Conservation (phyloP, 2,888 invertebrate species). For the Himalopsyche tibetana region DNA sequence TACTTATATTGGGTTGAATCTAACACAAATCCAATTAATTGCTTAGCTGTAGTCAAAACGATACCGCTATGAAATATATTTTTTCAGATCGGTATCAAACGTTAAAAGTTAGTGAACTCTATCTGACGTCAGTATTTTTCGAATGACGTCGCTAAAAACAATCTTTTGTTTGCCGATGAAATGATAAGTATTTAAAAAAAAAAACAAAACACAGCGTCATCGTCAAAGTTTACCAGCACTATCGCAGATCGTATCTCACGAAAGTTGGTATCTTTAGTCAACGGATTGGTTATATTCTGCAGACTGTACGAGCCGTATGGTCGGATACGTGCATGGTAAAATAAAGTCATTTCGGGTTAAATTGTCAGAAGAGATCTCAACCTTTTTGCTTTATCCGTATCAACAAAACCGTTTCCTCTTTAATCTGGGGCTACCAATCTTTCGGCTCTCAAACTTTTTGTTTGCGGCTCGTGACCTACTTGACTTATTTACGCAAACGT, state of each 20-base stretch:
- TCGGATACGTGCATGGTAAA: constrained; percentile 24
- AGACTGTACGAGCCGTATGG: not conserved
- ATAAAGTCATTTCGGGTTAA: constrained; percentile 20
- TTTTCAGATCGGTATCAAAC: too few species aligned
- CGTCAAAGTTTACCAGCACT: too few species aligned
- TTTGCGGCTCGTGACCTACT: constrained; percentile 8
- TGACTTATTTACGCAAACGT: constrained; percentile 9
- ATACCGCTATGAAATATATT: too few species aligned
- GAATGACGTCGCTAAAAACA: too few species aligned
- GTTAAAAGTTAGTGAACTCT: too few species aligned
- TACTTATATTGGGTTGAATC: too few species aligned
- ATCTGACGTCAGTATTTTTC: too few species aligned
- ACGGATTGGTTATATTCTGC: not conserved
- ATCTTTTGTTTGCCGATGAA: too few species aligned
- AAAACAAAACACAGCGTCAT: too few species aligned
- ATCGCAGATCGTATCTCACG: not conserved
- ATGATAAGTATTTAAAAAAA: too few species aligned
- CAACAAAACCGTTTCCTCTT: constrained; percentile 27
- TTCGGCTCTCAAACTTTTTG: constrained; percentile 16
- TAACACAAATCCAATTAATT: too few species aligned
- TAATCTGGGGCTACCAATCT: constrained; percentile 22
- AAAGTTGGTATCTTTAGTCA: constrained; percentile 3
- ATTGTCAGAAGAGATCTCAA: constrained; percentile 28
- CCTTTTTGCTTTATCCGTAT: constrained; percentile 25
- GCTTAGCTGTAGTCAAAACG: too few species aligned